Evolutionary conservation across 2,888 invertebrate species (phyloP).

Genomic region (Aradus depressus): DNA sequence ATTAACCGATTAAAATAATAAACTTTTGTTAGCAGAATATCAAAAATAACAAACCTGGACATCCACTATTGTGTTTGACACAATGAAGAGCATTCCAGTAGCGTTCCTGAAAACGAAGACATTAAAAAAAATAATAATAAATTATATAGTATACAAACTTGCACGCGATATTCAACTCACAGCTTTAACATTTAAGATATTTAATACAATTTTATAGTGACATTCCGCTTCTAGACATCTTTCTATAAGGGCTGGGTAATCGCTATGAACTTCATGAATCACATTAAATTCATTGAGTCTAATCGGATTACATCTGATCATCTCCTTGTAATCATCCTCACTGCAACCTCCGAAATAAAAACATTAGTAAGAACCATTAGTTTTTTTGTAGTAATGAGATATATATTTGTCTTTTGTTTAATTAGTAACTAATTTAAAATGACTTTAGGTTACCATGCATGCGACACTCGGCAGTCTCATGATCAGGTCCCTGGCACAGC

Average conservation of each 20-base stretch:
- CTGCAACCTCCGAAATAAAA: constrained; percentile 37
- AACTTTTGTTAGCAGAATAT: not conserved
- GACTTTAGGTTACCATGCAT: constrained; percentile 31
- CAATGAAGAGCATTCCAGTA: constrained; percentile 44
- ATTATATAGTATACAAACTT: not conserved
- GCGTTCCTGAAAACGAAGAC: constrained; percentile 24
- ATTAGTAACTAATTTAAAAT: not conserved
- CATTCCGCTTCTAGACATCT: constrained; percentile 42
- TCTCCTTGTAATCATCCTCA: constrained; percentile 37
- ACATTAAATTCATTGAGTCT: constrained; percentile 38
- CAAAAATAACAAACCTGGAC: constrained; percentile 39
- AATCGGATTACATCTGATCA: constrained; percentile 37
- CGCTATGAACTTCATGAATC: constrained; percentile 34
- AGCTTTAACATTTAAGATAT: constrained; percentile 39
- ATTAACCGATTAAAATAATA: not conserved
- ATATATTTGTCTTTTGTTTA: not conserved
- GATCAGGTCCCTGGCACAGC: constrained; percentile 39
- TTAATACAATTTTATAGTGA: constrained; percentile 40
- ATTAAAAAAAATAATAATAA: not conserved
- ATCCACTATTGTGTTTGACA: constrained; percentile 43
- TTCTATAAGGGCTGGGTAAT: constrained; percentile 39
- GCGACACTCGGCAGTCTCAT: constrained; percentile 39
- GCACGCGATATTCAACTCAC: constrained; percentile 32
- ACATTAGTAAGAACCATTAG: not conserved
- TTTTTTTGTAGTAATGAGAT: not conserved